Evolutionary conservation across 2,113 vertebrate genomes (phyloP), one percentile per base, ranked within the genome.

Genomic region (Caranx melampygus): DNA sequence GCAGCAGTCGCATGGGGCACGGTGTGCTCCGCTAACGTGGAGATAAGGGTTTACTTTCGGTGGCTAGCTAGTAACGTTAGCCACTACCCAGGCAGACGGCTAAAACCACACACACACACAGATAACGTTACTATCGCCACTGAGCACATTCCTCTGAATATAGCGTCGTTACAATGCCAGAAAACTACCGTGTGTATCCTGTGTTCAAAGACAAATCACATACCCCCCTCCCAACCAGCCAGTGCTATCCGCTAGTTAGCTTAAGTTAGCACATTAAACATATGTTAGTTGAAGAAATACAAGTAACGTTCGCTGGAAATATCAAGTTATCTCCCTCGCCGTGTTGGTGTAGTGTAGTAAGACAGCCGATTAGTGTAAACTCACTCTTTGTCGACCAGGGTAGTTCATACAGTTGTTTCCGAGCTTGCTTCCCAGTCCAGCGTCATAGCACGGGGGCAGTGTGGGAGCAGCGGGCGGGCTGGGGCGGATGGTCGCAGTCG

Each of bases 371-470:
- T 37, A 6, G 58, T 2, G 55, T 34, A 65, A 75, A 93, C 92
- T 94, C 80, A 93, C 92, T 74, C 62, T 76, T 76, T 57, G 73
- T 82, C 72, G 78, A 78, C 14, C 45, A n/a, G 52, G 73, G 49
- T 21, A 14, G 64, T 51, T 84, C 72, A 84, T 52, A 49, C 67
- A 59, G 81, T 77, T 42, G 86, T 72, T 67, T 74, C 42, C 16
- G 45, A 47, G 83, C 71, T 54, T 59, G 55, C 67, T 68, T 63
- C 71, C 78, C 80, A 20, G 71, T 76, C 59, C 82, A n/a, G 85
- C 80, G 77, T 87, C 92, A 93, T 90, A 76, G 79, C 86, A 84
- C 47, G 65, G 81, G 31, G 7, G 49, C 33, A 37, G 75, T 4
- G 44, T 1, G 26, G 79, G 75, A 33, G 5, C 35, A 54, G 60